Evolutionary conservation across 2,888 invertebrate genomes (phyloP).

Genomic region (Agelastica alni): DNA sequence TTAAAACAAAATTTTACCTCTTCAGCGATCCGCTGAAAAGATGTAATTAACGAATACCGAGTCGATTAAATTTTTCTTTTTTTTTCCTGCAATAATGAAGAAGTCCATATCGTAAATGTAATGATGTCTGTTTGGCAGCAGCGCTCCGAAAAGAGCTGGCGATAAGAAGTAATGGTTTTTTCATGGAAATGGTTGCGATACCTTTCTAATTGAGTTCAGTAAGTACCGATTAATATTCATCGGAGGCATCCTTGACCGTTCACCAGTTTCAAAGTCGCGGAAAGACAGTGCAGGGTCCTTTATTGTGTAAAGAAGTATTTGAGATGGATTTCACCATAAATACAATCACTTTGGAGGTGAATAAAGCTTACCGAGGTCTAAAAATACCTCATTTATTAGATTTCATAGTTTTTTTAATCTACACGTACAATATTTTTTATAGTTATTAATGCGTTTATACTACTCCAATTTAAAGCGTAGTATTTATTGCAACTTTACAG

Average conservation of each 20-base stretch:
- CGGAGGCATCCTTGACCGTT: conserved; percentile 26
- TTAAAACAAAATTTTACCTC: conserved; percentile 9
- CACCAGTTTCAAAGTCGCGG: neutral
- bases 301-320: too few relatives aligned
- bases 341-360: too few relatives aligned
- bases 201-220: conserved; percentile 52
- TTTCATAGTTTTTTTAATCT: too few relatives aligned
- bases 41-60: conserved; percentile 19
- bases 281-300: too few relatives aligned
- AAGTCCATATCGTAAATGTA: conserved; percentile 35
- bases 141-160: conserved; percentile 37
- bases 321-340: too few relatives aligned
- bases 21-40: conserved; percentile 1
- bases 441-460: too few relatives aligned
- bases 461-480: too few relatives aligned
- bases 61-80: conserved; percentile 22
- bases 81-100: conserved; percentile 19
- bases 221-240: conserved; percentile 54
- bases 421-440: too few relatives aligned
- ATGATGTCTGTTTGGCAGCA: conserved; percentile 29
- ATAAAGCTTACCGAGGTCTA: too few relatives aligned
- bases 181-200: conserved; percentile 51
- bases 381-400: too few relatives aligned
- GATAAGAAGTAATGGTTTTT: conserved; percentile 54
- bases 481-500: too few relatives aligned